Evolutionary conservation across 2,888 invertebrate species (phyloP).

Genomic region (Lasioglossum vierecki): DNA sequence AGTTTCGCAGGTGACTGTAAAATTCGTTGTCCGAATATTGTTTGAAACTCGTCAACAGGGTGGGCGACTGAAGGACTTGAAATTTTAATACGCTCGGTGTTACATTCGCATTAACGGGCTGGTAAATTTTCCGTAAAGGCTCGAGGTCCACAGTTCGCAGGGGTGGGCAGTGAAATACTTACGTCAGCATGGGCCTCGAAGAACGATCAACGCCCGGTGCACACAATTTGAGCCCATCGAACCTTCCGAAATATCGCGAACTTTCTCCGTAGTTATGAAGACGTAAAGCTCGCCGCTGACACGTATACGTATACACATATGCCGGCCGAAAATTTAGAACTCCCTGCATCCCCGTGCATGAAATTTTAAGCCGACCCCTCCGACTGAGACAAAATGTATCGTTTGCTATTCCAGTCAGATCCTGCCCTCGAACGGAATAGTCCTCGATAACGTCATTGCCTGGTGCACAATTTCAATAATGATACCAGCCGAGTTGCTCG

Average conservation of each 20-base stretch:
- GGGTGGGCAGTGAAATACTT: conserved; percentile 4
- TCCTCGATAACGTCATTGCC: not conserved
- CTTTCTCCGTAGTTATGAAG: not conserved
- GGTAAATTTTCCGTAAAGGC: conserved; percentile 29
- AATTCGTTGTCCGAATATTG: conserved; percentile 5
- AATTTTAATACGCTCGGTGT: conserved; percentile 32
- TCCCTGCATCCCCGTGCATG: not conserved
- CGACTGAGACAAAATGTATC: not conserved
- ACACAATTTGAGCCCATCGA: conserved; percentile 3
- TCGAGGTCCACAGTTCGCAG: not conserved
- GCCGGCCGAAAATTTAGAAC: conserved; percentile 4
- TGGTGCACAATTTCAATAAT: not conserved
- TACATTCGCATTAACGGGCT: not conserved
- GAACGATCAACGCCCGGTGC: conserved; percentile 28
- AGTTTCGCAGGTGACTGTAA: conserved; percentile 10
- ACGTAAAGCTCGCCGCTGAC: conserved; percentile 8
- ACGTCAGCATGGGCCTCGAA: not conserved
- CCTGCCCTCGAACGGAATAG: not conserved
- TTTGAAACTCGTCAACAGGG: conserved; percentile 9
- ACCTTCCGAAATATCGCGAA: conserved; percentile 17
- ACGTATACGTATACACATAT: not conserved
- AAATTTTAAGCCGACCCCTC: not conserved
- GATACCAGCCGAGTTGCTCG: not conserved
- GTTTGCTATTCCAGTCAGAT: not conserved
- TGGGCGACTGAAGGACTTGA: not conserved